Evolutionary conservation across 2,888 invertebrate species (phyloP), one percentile per base, ranked within the genome.

Genomic region (Calephelis perditalis): DNA sequence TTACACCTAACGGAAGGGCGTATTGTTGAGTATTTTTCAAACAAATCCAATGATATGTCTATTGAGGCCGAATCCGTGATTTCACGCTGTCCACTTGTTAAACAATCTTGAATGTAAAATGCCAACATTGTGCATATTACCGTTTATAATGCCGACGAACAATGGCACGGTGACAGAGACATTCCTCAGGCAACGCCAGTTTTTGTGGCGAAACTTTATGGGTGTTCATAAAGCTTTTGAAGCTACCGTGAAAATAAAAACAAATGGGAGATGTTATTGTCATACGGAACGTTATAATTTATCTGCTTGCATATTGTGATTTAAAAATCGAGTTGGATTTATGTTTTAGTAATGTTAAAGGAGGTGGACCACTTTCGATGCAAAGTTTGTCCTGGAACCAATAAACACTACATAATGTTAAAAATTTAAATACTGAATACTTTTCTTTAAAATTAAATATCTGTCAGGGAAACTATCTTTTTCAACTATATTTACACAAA

Each of bases 231-330:
- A 73, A 64, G 67, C 66, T 63, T 70, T 36, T 70, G 71, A 68
- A 72, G 82, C 86, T 85, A 86, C 88, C 87, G 89, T 88, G 88
- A 89, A 80, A 70, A 71, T 74, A 77, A 77, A 84, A 84, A 87
- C 84, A 85, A 86, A 49, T 26, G 47, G 7, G 15, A 12, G 1
- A 9, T 15, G 26, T 9, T 26, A 15, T 49, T 49, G 49, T 49
- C 26, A 15, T 9, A 15, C 26, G 9, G 7, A 15, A 49, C 15
- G 26, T 49, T 49, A 15, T 26, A 49, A 49, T 49, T 15, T 49
- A 49, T 49, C 49, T 49, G 15, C 12, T 47, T 49, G 49, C 49
- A 47, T 12, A 7, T 15, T 15, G 2, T 15, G 8, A 26, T 40
- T 40, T 40, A 40, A 40, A 40, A 40, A 26, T 26, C 2, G 40